Base-by-base conservation (phyloP, 2,888 invertebrate species). In the Ornithoptera alexandrae region DNA sequence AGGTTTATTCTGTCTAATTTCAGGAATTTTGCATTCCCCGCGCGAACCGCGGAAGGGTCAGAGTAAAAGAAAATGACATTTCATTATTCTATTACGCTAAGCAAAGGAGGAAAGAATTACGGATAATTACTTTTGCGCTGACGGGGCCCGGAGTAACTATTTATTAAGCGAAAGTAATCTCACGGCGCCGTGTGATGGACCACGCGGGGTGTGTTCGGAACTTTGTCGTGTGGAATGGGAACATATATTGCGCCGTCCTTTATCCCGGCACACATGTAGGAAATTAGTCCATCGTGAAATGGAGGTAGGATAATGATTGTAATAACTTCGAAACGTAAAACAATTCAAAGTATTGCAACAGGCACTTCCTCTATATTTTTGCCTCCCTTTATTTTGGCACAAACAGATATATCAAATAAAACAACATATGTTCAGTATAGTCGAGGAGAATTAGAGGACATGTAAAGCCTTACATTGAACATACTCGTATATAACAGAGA, bases 1-100 rank as follows among this genome's bases (percentile, higher is more conserved):
- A 88, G 91, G 90, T 92, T 91, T 89, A 90, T 90, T 89, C 89
- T 85, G 86, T 90, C 90, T 91, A 91, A 92, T 92, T 92, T 91
- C 82, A 86, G 84, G 84, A 91, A 89, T 90, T 92, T 92, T 86
- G 89, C 90, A 92, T 92, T 91, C 92, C 84, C 83, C 81, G 84
- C 90, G 90, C 87, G 90, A 89, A 90, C 90, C 90, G 84, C 91
- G 89, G 86, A 90, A 92, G 92, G 92, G 91, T 92, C 91, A 88
- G 86, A 82, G 81, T 78, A 83, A 90, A 91, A 92, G 92, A 92
- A 92, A 92, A 92, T 90, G 92, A 90, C 91, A 92, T 92, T 79
- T 90, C 87, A 88, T 92, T 92, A 92, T 92, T 92, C 88, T 90
- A 90, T 91, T 92, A 91, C 85, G 85, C 82, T 81, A 82, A 84